These are phyloP conservation scores for Eupithecia centaureata DNA, from an alignment of 2,888 invertebrate species.

Conservation along the genomic window DNA sequence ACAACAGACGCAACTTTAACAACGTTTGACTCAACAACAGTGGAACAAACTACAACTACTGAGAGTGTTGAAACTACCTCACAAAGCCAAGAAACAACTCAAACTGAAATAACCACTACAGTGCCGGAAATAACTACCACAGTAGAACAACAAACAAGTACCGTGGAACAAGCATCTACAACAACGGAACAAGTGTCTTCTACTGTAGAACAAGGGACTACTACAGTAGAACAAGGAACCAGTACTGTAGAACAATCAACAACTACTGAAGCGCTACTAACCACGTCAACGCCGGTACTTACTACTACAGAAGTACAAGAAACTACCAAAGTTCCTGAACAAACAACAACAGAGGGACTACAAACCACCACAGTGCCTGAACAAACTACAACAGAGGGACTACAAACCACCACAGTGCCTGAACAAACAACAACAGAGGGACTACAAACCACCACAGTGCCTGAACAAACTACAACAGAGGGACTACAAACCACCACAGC, in stretches of 20 bases:
- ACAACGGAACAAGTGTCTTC: conserved; percentile 7
- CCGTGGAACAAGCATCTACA: conserved; percentile 4
- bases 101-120: conserved; percentile 16
- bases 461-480: not conserved
- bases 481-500: conserved; percentile 1
- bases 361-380: conserved; percentile 14
- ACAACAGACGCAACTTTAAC: not conserved
- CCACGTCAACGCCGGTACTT: not conserved
- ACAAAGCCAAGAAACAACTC: conserved; percentile 8
- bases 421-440: conserved; percentile 12
- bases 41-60: conserved; percentile 24
- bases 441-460: conserved; percentile 5
- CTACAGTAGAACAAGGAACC: conserved; percentile 17
- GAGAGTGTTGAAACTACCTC: conserved; percentile 4
- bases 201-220: not conserved
- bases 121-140: conserved; percentile 4
- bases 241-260: not conserved
- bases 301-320: too few species aligned
- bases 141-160: not conserved
- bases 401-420: not conserved
- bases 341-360: conserved; percentile 13
- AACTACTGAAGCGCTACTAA: not conserved
- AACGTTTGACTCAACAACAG: conserved; percentile 13
- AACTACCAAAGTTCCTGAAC: not conserved
- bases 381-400: conserved; percentile 11